Percentiles rank a stretch among this genome's conserved stretches.
These are phyloP conservation scores for Cebidichthys violaceus DNA, from an alignment of 2,113 vertebrate species.

Conservation along the genomic window DNA sequence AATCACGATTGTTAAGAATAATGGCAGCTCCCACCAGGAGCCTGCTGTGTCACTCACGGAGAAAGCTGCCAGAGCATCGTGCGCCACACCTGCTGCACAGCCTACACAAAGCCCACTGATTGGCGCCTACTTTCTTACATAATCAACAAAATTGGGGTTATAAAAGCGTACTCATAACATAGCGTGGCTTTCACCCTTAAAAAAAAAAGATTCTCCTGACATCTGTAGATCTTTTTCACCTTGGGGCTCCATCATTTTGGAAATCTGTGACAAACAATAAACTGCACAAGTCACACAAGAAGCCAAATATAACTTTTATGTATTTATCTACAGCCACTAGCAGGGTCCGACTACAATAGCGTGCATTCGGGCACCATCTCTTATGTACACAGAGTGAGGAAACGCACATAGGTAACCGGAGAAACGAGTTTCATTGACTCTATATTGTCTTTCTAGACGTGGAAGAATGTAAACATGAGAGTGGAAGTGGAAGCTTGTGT, in stretches of 20 bases:
- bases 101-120: conserved; percentile 62
- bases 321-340: not conserved
- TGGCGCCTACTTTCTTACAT: conserved; percentile 46
- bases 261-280: not conserved
- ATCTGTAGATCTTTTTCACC: not conserved
- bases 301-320: not conserved
- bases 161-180: conserved; percentile 23
- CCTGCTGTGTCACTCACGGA: conserved; percentile 59
- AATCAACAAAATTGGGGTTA: conserved; percentile 25
- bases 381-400: conserved; percentile 8
- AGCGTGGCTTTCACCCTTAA: conserved; percentile 23
- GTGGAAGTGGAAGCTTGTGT: conserved; percentile 11
- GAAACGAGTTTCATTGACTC: conserved; percentile 35
- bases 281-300: not conserved
- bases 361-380: conserved; percentile 4
- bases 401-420: conserved; percentile 26
- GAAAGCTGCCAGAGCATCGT: conserved; percentile 30
- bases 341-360: not conserved
- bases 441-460: conserved; percentile 17
- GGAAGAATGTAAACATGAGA: conserved; percentile 43
- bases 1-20: conserved; percentile 66
- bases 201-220: not conserved
- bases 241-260: not conserved
- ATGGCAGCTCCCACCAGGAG: conserved; percentile 59
- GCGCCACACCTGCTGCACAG: conserved; percentile 49